Percentiles rank a stretch among this genome's conserved stretches.
These are phyloP conservation scores for Liodrosophila aerea DNA, from an alignment of 2,888 invertebrate species.

Conservation along the genomic window DNA sequence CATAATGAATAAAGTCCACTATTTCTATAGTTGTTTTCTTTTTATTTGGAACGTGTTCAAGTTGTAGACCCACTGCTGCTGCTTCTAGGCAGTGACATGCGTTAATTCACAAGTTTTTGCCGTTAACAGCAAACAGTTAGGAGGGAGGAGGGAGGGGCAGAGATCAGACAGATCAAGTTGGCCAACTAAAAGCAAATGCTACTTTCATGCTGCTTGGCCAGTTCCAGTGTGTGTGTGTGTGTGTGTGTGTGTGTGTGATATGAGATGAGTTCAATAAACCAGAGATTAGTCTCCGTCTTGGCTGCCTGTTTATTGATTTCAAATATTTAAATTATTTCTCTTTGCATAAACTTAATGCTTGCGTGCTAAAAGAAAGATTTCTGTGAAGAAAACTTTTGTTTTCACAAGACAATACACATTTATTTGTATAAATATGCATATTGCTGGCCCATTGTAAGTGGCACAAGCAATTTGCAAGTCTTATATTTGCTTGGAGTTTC, in stretches of 20 bases:
- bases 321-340: constrained; percentile 4
- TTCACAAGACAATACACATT: constrained; percentile 22
- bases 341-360: constrained; percentile 19
- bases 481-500: constrained; percentile 1
- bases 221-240: no score
- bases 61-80: constrained; percentile 19
- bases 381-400: constrained; percentile 21
- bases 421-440: constrained; percentile 1
- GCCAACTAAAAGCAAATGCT: constrained; percentile 3
- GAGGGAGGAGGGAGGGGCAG: background rate
- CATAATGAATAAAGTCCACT: constrained; percentile 54
- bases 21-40: constrained; percentile 5
- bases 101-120: constrained; percentile 57
- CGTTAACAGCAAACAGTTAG: constrained; percentile 26
- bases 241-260: no score
- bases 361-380: constrained; percentile 18
- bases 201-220: constrained; percentile 45
- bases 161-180: constrained; percentile 12
- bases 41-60: constrained; percentile 48
- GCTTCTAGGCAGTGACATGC: constrained; percentile 7
- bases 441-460: constrained; percentile 26
- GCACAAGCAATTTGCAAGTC: constrained; percentile 11
- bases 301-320: no score
- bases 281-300: constrained; percentile 11
- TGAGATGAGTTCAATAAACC: constrained; percentile 57